Percentiles rank a stretch among this genome's conserved stretches.
These are phyloP conservation scores for Clupea harengus DNA, from an alignment of 2,113 vertebrate genomes.

Conservation along the genomic window DNA sequence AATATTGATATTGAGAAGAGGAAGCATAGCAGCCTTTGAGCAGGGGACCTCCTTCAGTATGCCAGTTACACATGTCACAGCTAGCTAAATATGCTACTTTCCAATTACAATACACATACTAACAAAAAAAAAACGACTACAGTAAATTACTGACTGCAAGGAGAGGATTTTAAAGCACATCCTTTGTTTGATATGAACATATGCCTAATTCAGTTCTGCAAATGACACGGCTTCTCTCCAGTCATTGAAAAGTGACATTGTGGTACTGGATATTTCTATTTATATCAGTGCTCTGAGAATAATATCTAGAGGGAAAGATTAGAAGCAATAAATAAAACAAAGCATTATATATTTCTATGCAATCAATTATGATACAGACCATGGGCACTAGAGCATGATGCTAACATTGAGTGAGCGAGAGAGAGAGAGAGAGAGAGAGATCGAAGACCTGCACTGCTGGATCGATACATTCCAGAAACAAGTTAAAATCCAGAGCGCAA, in stretches of 20 bases:
- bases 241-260: conserved; percentile 10
- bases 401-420: background rate
- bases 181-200: conserved; percentile 3
- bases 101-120: background rate
- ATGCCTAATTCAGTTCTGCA: background rate
- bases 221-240: background rate
- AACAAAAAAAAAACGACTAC: background rate
- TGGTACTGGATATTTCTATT: conserved; percentile 1
- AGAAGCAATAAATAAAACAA: background rate
- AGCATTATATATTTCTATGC: conserved; percentile 11
- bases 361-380: conserved; percentile 5
- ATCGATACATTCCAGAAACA: conserved; percentile 5
- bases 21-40: conserved; percentile 24
- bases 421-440: background rate
- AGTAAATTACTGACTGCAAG: background rate
- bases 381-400: conserved; percentile 5
- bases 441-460: background rate
- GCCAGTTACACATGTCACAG: background rate
- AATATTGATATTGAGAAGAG: conserved; percentile 59
- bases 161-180: background rate
- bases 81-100: background rate
- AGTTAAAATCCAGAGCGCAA: background rate
- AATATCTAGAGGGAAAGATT: background rate
- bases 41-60: background rate
- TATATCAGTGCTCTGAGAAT: background rate